Base-by-base conservation (phyloP, 2,888 invertebrate species). In the Sympetrum striolatum region DNA sequence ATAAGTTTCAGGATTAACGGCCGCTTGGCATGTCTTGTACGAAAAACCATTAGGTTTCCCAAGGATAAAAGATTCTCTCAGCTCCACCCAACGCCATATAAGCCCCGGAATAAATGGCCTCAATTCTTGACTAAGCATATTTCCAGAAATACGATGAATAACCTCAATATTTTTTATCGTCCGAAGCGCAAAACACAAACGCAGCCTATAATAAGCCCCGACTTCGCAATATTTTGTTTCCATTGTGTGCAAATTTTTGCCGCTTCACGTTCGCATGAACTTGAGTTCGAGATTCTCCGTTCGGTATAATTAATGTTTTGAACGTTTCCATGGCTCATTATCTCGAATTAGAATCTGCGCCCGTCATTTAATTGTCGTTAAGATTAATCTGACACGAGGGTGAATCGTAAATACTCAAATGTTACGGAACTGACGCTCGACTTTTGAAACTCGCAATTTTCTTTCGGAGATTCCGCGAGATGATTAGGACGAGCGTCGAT, bases 231-330 rank as follows among this genome's bases (percentile, higher is more conserved):
- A 60, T 60, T 22, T 60, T 86, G 86, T 37, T 86, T 60, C 60
- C 86, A 86, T 86, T 86, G 86, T 86, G 86, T 86, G 86, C 64
- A 60, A 86, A 86, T 86, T 86, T 86, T 86, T 58, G 37, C 25
- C 73, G 1, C 86, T 15, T 86, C 86, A 60, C 60, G 60, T 86
- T 60, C 86, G n/a, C 86, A 60, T 58, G 86, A 25, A 86, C 60
- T 60, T 60, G 86, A n/a, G 64, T 86, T 37, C 37, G 35, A 86
- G 60, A 60, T 60, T 60, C 64, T 31, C 58, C 25, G 25, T 6
- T 64, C 60, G 86, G 58, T 64, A 60, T 60, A 64, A 86, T 86
- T 86, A 86, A 86, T 86, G 86, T n/a, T 60, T 64, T 35, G 60
- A 60, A 58, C 86, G 31, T 86, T 86, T 86, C 60, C 60, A 86